Evolutionary conservation across 2,797 vertebrate species (phyloP).

Genomic region (Phrynocephalus forsythii): DNA sequence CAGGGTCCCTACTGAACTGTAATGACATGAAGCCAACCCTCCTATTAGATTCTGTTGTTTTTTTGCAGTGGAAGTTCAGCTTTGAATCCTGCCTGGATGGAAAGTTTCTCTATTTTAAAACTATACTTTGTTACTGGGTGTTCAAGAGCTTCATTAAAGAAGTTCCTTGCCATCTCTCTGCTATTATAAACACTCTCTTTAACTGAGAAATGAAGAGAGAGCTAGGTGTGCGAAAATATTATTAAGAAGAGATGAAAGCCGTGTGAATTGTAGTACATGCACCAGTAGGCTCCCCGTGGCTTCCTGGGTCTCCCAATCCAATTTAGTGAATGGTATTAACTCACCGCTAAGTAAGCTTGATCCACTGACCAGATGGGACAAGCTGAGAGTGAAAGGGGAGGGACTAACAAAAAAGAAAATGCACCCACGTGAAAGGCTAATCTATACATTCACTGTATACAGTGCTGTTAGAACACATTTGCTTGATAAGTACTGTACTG

Average conservation of each 20-base stretch:
- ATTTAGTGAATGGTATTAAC: slow-evolving; percentile 53
- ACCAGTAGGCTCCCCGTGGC: not conserved
- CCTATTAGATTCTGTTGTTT: no score
- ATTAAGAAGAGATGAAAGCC: slow-evolving; percentile 3
- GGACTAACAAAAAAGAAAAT: accelerated
- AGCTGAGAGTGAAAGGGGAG: slow-evolving; percentile 52
- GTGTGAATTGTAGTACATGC: not conserved
- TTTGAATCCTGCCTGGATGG: not conserved
- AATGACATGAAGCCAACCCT: no score
- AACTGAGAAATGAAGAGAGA: accelerated
- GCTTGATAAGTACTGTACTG: not conserved
- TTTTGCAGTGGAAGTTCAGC: no score
- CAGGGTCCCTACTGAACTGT: no score
- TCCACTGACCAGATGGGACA: slow-evolving; percentile 49
- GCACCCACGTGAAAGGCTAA: not conserved
- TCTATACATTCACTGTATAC: no score
- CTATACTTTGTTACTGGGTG: no score
- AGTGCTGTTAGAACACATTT: not conserved
- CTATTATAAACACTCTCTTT: not conserved
- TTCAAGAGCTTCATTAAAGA: no score
- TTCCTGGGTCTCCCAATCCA: not conserved
- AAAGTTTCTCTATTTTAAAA: not conserved
- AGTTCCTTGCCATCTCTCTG: not conserved
- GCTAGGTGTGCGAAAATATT: not conserved
- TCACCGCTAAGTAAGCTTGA: slow-evolving; percentile 47